These are phyloP conservation scores for Drosophila tanythrix DNA, from an alignment of 2,888 invertebrate species.

Conservation along the genomic window DNA sequence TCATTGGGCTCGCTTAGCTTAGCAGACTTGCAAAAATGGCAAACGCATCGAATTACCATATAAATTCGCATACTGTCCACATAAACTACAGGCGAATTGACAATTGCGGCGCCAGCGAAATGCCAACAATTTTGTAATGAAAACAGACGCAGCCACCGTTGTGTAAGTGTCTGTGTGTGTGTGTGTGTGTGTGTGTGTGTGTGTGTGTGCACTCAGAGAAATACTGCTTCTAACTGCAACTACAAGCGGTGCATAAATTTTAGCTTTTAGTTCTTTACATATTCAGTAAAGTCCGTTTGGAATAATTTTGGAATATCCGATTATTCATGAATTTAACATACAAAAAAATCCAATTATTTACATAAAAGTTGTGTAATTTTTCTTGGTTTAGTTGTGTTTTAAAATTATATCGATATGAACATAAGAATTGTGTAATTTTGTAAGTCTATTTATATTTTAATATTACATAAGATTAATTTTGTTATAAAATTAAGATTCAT, in stretches of 20 bases:
- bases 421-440: not conserved
- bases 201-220: not conserved
- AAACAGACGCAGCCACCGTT: conserved; percentile 51
- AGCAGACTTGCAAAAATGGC: conserved; percentile 49
- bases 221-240: not conserved
- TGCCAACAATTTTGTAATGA: conserved; percentile 75
- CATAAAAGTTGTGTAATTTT: rapidly evolving
- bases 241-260: not conserved
- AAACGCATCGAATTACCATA: conserved; percentile 68
- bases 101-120: conserved; percentile 69
- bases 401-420: not conserved
- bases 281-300: not conserved
- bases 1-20: conserved; percentile 35
- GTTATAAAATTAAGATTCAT: not conserved
- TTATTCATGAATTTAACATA: not conserved
- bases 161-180: conserved; percentile 1
- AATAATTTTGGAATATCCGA: not conserved
- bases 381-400: not conserved
- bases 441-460: not conserved
- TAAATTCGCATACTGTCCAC: conserved; percentile 73
- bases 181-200: not conserved
- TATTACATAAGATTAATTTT: not conserved
- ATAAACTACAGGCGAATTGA: conserved; percentile 78
- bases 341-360: not conserved
- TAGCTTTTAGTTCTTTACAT: not conserved